Conservation (phyloP, 2,113 vertebrate species). For the Petaurus breviceps region DNA sequence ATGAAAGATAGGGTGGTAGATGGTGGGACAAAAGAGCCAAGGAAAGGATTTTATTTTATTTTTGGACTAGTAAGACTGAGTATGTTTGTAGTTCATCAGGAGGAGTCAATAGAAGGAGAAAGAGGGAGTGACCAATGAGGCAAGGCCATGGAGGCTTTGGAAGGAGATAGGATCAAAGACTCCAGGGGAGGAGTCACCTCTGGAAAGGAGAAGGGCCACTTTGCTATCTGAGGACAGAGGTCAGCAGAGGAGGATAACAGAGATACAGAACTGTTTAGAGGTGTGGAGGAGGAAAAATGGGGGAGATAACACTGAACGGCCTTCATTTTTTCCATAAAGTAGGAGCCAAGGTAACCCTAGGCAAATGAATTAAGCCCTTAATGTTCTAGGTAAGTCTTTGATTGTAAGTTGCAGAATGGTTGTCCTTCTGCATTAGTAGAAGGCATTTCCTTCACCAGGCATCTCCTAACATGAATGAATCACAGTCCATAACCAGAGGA, state of each 20-base stretch:
- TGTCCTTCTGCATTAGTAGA: not conserved
- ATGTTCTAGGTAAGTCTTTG: not conserved
- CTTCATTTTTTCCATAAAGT: not conserved
- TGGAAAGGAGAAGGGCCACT: not conserved
- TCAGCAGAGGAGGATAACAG: not conserved
- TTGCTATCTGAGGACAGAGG: not conserved
- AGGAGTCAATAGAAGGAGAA: not conserved
- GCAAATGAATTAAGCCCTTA: not conserved
- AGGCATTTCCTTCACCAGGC: not conserved
- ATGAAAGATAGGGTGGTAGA: not conserved
- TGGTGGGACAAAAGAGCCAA: not conserved
- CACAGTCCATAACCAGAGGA: no score
- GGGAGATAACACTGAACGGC: not conserved
- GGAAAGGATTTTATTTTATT: no score
- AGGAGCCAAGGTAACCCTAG: not conserved
- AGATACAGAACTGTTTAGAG: not conserved
- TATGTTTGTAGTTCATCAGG: not conserved
- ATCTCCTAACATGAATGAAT: not conserved
- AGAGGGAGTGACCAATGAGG: not conserved
- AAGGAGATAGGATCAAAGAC: not conserved
- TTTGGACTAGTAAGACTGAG: not conserved
- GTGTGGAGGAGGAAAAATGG: not conserved
- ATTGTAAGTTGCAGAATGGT: not conserved
- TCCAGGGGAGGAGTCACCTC: not conserved
- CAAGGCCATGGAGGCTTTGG: not conserved